Evolutionary conservation across 2,797 vertebrate species (phyloP).

Genomic region (Harpagifer antarcticus): DNA sequence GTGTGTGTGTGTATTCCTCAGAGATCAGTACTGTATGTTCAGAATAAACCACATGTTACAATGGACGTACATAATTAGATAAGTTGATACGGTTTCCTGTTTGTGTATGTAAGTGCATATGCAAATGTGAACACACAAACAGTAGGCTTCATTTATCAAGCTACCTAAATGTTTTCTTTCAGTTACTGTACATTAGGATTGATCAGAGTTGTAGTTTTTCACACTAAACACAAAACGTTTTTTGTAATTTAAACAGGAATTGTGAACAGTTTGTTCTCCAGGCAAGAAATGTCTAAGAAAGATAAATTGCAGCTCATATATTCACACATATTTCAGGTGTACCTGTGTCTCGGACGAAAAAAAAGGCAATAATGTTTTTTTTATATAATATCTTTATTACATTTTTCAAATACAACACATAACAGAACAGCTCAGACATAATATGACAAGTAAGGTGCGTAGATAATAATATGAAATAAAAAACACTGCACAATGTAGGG

Average conservation of each 20-base stretch:
- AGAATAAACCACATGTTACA: conserved; percentile 47
- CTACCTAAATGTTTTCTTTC: conserved; percentile 21
- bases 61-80: conserved; percentile 23
- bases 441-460: no score
- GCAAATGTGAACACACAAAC: conserved; percentile 26
- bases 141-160: conserved; percentile 13
- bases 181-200: not conserved
- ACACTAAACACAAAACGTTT: not conserved
- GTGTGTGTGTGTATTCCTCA: conserved; percentile 24
- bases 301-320: not conserved
- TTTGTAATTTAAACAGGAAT: not conserved
- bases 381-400: no score
- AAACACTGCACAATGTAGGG: no score
- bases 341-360: not conserved
- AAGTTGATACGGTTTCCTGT: conserved; percentile 39
- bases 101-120: conserved; percentile 34
- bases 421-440: no score
- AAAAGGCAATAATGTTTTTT: not conserved
- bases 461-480: no score
- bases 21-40: conserved; percentile 34
- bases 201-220: not conserved
- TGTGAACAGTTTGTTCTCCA: not conserved
- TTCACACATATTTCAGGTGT: not conserved
- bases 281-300: not conserved
- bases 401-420: no score